phyloP scores from a whole-genome alignment of 53 echinoderm and acorn worm species.

The Arbacia lixula region DNA sequence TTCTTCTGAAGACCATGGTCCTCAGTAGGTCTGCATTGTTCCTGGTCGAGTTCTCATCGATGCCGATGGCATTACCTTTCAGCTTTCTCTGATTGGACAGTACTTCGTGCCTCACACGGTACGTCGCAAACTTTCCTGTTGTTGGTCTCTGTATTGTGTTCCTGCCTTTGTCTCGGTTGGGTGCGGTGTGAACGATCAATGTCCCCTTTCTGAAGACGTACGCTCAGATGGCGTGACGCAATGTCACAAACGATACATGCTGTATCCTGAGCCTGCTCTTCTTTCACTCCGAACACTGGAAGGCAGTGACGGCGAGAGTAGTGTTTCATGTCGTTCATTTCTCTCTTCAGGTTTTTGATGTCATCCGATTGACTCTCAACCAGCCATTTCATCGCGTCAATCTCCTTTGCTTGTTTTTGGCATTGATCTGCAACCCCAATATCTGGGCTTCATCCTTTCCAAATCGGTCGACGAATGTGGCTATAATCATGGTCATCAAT shows the following conservation, averaged over 20 bases:
- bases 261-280: not conserved
- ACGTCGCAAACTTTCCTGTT: not conserved
- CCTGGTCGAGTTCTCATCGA: slow-evolving; percentile 11
- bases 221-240: not conserved
- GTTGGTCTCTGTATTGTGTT: not conserved
- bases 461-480: not conserved
- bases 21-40: slow-evolving; percentile 1
- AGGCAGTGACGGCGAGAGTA: not conserved
- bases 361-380: not conserved
- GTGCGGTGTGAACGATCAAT: too few relatives aligned
- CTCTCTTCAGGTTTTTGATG: not conserved
- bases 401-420: not conserved
- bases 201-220: too few relatives aligned
- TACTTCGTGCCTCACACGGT: not conserved
- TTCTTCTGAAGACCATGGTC: not conserved
- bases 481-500: not conserved
- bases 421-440: not conserved
- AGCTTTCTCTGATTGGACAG: slow-evolving; percentile 8
- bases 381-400: not conserved
- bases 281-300: slow-evolving; percentile 6
- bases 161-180: too few relatives aligned
- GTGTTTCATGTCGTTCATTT: not conserved
- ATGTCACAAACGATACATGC: not conserved
- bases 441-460: not conserved
- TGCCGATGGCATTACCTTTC: slow-evolving; percentile 6